A percentile compares a stretch with the other conserved stretches of the same genome.
Conservation (phyloP, 1,140 invertebrate genomes). For the Rhynchophorus ferrugineus region DNA sequence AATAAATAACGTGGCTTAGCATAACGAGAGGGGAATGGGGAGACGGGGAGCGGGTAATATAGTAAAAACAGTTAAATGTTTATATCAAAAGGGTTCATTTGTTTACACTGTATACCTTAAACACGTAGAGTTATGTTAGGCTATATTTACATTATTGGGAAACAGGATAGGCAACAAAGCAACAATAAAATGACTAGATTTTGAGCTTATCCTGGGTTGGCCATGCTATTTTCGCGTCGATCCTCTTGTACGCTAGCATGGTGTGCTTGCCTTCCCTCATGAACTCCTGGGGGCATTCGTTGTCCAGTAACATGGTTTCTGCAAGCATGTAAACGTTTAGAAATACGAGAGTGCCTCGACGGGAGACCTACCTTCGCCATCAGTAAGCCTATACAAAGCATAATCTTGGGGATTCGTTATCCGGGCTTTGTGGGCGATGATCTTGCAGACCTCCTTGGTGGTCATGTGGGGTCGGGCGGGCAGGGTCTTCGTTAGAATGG, state of each 20-base stretch:
- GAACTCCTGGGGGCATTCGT: conserved; percentile 82
- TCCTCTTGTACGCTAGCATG: conserved; percentile 88
- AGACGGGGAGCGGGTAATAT: conserved; percentile 5
- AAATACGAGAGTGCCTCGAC: neutral
- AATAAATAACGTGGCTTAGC: conserved; percentile 3
- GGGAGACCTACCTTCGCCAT: conserved; percentile 72
- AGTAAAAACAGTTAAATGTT: conserved; percentile 15
- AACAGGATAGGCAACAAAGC: neutral
- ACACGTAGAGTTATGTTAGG: conserved; percentile 6
- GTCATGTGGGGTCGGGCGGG: conserved; percentile 87
- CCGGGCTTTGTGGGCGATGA: conserved; percentile 85
- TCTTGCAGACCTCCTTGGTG: conserved; percentile 82
- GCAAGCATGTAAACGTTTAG: conserved; percentile 29
- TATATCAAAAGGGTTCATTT: conserved; percentile 18
- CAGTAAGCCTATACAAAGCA: conserved; percentile 82
- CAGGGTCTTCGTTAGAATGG: conserved; percentile 81
- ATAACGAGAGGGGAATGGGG: neutral
- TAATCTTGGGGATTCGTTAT: conserved; percentile 96
- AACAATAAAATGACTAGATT: conserved; percentile 27
- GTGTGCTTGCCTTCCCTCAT: conserved; percentile 67
- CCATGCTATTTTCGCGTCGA: conserved; percentile 96
- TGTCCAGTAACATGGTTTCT: conserved; percentile 83
- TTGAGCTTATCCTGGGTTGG: conserved; percentile 53
- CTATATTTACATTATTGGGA: conserved; percentile 7
- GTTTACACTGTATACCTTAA: neutral